A percentile compares a stretch with the other conserved stretches of the same genome.
Evolutionary conservation across 2,113 vertebrate genomes (phyloP).

Genomic region (Cyanocitta stelleri): DNA sequence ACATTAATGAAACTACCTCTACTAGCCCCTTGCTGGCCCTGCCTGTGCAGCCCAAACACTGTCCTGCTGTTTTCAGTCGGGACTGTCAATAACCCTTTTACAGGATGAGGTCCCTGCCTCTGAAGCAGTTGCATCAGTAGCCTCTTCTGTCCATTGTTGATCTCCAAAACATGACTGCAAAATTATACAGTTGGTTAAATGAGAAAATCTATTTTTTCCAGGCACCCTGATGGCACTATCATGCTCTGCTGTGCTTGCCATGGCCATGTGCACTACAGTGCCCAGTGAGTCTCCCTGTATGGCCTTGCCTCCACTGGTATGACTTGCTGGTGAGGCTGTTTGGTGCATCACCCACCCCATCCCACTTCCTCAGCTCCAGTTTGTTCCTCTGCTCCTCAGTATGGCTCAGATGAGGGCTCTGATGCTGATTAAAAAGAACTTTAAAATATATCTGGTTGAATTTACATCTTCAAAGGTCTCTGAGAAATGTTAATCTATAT

Average conservation of each 20-base stretch:
- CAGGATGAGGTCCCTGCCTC: neutral
- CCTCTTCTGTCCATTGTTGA: neutral
- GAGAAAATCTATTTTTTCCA: neutral
- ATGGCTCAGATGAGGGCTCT: neutral
- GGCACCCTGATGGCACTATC: neutral
- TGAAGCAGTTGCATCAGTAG: neutral
- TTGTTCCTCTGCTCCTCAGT: neutral
- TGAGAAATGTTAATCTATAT: neutral
- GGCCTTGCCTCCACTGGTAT: neutral
- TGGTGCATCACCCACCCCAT: neutral
- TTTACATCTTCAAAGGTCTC: neutral
- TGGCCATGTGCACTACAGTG: accelerated
- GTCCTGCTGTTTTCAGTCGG: neutral
- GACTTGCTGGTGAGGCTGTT: neutral
- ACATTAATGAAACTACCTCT: neutral
- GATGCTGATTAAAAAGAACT: neutral
- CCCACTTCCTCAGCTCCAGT: neutral
- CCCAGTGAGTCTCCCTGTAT: neutral
- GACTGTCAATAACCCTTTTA: neutral
- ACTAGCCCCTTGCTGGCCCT: neutral
- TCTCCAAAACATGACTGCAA: neutral
- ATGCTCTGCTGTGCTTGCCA: neutral
- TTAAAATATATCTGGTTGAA: neutral
- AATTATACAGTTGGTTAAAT: neutral
- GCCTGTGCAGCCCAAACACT: neutral